A percentile compares a stretch with the other conserved stretches of the same genome.
These are phyloP conservation scores for Eolophus roseicapilla DNA, from an alignment of 2,113 vertebrate species.

Conservation along the genomic window DNA sequence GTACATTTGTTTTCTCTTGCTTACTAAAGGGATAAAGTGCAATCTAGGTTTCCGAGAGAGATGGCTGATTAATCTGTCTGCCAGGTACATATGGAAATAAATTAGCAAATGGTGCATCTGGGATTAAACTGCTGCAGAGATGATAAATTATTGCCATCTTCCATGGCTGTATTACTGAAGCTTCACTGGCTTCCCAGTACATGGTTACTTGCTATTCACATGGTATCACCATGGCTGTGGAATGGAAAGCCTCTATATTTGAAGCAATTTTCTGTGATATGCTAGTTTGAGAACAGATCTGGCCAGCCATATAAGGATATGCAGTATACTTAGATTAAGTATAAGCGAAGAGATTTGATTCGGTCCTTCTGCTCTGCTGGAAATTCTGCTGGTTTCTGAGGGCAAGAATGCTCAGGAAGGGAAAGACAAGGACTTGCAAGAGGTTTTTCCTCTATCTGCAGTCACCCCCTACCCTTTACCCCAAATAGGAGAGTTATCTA, in stretches of 20 bases:
- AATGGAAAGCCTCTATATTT: background rate
- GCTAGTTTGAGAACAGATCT: background rate
- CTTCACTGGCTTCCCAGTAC: slow-evolving; percentile 44
- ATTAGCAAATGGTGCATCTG: slow-evolving; percentile 78
- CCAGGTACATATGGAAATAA: slow-evolving; percentile 83
- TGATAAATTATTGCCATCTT: slow-evolving; percentile 77
- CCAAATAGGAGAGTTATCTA: background rate
- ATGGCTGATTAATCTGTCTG: slow-evolving; percentile 81
- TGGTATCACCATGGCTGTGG: background rate
- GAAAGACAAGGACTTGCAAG: background rate
- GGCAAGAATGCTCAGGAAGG: background rate
- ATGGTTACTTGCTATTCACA: slow-evolving; percentile 44
- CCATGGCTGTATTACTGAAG: slow-evolving; percentile 62
- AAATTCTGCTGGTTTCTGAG: background rate
- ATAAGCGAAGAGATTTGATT: background rate
- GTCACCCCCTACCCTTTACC: background rate
- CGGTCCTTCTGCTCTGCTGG: background rate
- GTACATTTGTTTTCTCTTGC: slow-evolving; percentile 47
- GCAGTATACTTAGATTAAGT: background rate
- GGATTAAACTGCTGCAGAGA: slow-evolving; percentile 75
- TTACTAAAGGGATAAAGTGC: slow-evolving; percentile 68
- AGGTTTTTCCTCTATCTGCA: background rate
- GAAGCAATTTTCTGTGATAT: slow-evolving; percentile 38
- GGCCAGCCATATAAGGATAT: background rate
- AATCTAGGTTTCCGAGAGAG: slow-evolving; percentile 72